These are phyloP conservation scores for Cephus pulcher DNA, from an alignment of 2,888 invertebrate species.

Conservation along the genomic window DNA sequence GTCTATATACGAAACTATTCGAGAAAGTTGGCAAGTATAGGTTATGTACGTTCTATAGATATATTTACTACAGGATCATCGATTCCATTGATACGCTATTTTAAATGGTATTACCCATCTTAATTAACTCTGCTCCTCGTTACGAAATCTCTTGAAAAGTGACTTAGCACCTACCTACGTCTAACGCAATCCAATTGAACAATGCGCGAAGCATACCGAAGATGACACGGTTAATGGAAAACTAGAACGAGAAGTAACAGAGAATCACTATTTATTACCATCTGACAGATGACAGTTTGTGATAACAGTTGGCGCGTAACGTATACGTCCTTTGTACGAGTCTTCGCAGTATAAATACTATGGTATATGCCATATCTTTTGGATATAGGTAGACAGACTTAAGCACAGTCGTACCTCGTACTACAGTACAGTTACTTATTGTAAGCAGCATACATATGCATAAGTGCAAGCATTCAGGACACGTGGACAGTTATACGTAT, in stretches of 20 bases:
- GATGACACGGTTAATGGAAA: background rate
- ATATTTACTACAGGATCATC: background rate
- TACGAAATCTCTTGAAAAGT: background rate
- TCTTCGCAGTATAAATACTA: background rate
- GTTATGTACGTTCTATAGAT: background rate
- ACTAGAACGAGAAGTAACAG: background rate
- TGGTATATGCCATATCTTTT: background rate
- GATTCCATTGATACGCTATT: background rate
- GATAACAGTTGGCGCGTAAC: background rate
- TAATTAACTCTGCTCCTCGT: background rate
- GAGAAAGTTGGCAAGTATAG: constrained; percentile 6
- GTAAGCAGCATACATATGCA: background rate
- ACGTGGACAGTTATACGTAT: background rate
- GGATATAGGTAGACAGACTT: background rate
- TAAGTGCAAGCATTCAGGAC: background rate
- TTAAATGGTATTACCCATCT: background rate
- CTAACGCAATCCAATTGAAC: background rate
- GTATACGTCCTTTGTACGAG: background rate
- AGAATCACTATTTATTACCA: background rate
- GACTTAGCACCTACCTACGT: background rate
- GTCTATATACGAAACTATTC: constrained; percentile 5
- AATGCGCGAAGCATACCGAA: background rate
- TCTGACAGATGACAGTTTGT: background rate
- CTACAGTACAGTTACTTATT: background rate
- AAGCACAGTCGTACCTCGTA: background rate